Evolutionary conservation across 2,888 invertebrate species (phyloP), one percentile per base, ranked within the genome.

Genomic region (Therioaphis trifolii): DNA sequence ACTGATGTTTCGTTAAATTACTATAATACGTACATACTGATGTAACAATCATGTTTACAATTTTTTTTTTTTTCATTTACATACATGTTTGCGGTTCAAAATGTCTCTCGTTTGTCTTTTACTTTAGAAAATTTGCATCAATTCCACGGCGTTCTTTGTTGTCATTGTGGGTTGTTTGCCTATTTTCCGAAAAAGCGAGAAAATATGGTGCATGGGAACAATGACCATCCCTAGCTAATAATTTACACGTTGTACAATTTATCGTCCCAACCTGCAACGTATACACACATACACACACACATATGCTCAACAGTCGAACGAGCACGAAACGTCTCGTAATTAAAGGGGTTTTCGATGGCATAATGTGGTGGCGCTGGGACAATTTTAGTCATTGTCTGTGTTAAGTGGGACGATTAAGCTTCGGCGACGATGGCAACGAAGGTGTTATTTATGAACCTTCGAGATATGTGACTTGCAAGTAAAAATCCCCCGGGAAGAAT

Each of bases 361-460:
- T n/a, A n/a, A n/a, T 1, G 3, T 49, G 15, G 27, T 49, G 46
- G n/a, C n/a, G 29, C 7, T 40, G 9, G 71, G 29, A 49, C 7
- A 35, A 35, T 72, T 72, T 68, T 61, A 61, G 71, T 82, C 72
- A 82, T 82, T 82, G 80, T 82, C 49, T 72, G 72, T 27, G 80
- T 72, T 82, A 82, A 82, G 80, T 72, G 80, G 72, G 24, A 35
- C 80, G 80, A 82, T 82, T 82, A 82, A 82, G 63, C 61, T 71
- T 27, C 55, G 46, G 61, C 58, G 58, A 72, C 14, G 40, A 5
- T 52, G 49, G 29, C 49, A 40, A 55, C 27, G 24, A 27, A 68
- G 40, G 63, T 71, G 35, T 82, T 82, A 72, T 82, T 72, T 82
- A 72, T 63, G 43, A 63, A 80, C 49, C 21, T n/a, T 3, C 14